Evolutionary conservation across 2,113 vertebrate species (phyloP), one percentile per base, ranked within the genome.

Genomic region (Xenopus borealis): DNA sequence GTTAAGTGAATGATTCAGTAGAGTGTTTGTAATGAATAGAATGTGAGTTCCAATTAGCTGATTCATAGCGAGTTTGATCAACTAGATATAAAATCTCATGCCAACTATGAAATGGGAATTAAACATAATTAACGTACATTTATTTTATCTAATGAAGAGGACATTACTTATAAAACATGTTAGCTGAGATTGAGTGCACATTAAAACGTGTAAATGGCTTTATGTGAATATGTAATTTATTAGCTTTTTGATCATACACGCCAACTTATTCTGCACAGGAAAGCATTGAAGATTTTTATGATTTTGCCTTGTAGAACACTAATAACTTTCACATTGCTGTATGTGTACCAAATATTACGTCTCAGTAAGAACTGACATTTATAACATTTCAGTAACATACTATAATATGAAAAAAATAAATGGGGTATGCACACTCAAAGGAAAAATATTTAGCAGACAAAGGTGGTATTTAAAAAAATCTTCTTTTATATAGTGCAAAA

Each of bases 121-220:
- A 61, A 61, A 61, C 18, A 61, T 61, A 27, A 61, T 61, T 58
- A 58, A 58, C n/a, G 55, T 58, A 19, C 18, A 58, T 19, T 18
- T 58, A 58, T 58, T 58, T 58, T 58, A 7, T 58, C 55, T 58
- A 58, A 58, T 58, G 55, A 61, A 23, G 12, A 61, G 58, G 58
- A 61, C 58, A 20, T 23, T 61, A 20, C 19, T 23, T 61, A 27
- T 23, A 23, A 61, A 20, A 7, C 20, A 12, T 61, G 20, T 61
- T 61, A 8, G 58, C 58, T 23, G 11, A 23, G 58, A 61, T 61
- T 61, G 53, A 55, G 18, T 10, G 53, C 53, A 18, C 53, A n/a
- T 55, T 55, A 55, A 55, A 27, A 55, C 8, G 47, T 16, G 16
- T 13, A n/a, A 55, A 55, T 18, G 53, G 7, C 17, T 55, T 55